phyloP scores from a whole-genome alignment of 2,113 vertebrate species.

The Leiothrix lutea region DNA sequence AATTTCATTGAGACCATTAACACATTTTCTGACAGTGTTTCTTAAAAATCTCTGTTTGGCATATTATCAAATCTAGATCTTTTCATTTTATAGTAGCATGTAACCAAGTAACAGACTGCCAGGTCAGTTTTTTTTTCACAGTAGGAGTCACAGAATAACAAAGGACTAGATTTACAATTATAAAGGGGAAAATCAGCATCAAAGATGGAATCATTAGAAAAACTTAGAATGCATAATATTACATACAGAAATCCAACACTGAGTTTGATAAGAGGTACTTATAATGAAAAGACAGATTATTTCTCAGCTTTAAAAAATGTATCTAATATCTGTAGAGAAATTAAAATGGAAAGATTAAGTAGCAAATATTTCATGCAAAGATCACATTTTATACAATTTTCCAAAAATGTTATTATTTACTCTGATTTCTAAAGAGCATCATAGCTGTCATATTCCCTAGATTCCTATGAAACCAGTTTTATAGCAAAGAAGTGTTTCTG shows the following conservation, averaged over 20 bases:
- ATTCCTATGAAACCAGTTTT: background rate
- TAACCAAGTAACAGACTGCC: background rate
- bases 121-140: background rate
- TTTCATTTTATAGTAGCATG: background rate
- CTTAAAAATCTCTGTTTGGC: conserved; percentile 13
- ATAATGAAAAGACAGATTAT: background rate
- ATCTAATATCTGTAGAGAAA: background rate
- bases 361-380: background rate
- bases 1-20: background rate
- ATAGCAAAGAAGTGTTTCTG: background rate
- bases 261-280: background rate
- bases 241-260: background rate
- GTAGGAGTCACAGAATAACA: background rate
- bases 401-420: background rate
- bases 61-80: background rate
- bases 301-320: background rate
- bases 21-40: background rate
- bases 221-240: background rate
- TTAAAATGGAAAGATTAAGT: background rate
- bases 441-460: background rate
- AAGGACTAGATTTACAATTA: background rate
- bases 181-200: background rate
- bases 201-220: background rate
- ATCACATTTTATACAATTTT: background rate
- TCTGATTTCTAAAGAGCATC: background rate